phyloP scores from a whole-genome alignment of 2,888 invertebrate genomes.

The Ferrisia virgata region DNA sequence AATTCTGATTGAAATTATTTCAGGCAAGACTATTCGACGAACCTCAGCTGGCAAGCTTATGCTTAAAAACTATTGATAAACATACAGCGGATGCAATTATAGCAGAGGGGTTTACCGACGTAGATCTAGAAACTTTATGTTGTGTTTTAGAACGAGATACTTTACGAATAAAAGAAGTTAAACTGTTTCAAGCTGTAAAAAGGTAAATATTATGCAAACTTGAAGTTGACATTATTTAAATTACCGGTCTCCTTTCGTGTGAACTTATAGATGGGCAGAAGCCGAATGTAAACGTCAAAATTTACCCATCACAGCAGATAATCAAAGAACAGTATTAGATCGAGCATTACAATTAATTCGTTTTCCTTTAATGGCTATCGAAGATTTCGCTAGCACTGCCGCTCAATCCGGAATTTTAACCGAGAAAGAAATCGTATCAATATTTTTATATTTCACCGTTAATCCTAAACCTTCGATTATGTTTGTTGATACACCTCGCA shows the following conservation, averaged over 20 bases:
- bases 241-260: not conserved
- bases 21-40: conserved; percentile 77
- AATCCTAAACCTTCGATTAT: conserved; percentile 73
- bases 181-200: conserved; percentile 70
- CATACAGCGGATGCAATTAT: conserved; percentile 74
- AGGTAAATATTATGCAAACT: conserved; percentile 53
- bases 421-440: conserved; percentile 71
- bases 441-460: conserved; percentile 68
- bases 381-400: conserved; percentile 76
- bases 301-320: conserved; percentile 63
- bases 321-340: conserved; percentile 68
- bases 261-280: conserved; percentile 66
- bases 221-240: too few relatives aligned
- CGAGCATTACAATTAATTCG: conserved; percentile 69
- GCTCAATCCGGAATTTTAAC: conserved; percentile 72
- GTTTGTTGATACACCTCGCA: conserved; percentile 66
- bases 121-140: conserved; percentile 74
- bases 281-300: conserved; percentile 70
- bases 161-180: conserved; percentile 72
- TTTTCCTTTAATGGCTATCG: conserved; percentile 80
- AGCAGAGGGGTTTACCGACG: conserved; percentile 78
- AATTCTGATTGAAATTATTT: not conserved
- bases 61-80: conserved; percentile 79
- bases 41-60: conserved; percentile 73
- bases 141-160: conserved; percentile 75